Evolutionary conservation across 2,888 invertebrate genomes (phyloP), one percentile per base, ranked within the genome.

Genomic region (Ephialtes manifestator): DNA sequence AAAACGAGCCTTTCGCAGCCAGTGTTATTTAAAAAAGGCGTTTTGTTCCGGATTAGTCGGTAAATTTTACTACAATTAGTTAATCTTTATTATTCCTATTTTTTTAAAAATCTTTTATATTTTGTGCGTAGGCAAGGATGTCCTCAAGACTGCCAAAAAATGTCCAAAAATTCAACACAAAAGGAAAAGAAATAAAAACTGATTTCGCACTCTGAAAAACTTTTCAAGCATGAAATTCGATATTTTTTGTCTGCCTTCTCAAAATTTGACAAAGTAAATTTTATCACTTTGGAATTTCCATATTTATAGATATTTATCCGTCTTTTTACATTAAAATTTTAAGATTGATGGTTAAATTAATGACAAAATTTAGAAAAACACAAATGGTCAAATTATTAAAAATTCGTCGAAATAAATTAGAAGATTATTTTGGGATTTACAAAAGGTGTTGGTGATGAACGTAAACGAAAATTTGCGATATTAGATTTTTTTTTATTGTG

Each of bases 401-500:
- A n/a, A n/a, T n/a, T n/a, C n/a, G n/a, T n/a, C n/a, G n/a, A n/a
- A n/a, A n/a, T n/a, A n/a, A n/a, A n/a, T n/a, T n/a, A n/a, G n/a
- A n/a, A n/a, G n/a, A n/a, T n/a, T n/a, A n/a, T n/a, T n/a, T n/a
- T n/a, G n/a, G n/a, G 35, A 39, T 8, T 39, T 3, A 39, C 4
- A 39, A 71, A 13, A 28, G 24, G 24, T 10, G 11, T 18, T 43
- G 11, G 4, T 24, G 8, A 48, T 18, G 13, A 58, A 18, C 28
- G 18, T n/a, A 10, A 74, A 46, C 8, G 43, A 46, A 10, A 48
- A 63, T 46, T 31, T 31, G 35, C 24, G 67, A 68, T 68, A 68
- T 79, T 79, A 60, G 28, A 55, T n/a, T n/a, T n/a, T 81, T 77
- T 31, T 90, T 93, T 93, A 93, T 90, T 92, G 89, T 90, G 89